Percentiles rank a stretch among this genome's conserved stretches.
phyloP scores from a whole-genome alignment of 2,888 invertebrate genomes.

The Nycteola revayana region DNA sequence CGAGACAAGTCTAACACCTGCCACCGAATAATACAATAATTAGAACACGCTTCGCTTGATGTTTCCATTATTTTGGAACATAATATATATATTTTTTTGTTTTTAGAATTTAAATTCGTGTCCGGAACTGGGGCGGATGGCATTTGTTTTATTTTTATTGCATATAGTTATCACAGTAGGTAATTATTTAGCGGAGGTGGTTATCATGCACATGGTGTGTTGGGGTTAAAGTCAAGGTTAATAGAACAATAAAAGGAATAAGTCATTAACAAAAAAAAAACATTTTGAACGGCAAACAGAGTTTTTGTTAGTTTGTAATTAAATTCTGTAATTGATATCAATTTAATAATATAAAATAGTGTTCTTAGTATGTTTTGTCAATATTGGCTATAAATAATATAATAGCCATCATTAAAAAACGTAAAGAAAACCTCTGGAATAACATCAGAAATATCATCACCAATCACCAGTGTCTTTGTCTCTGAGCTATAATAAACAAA shows the following conservation, averaged over 20 bases:
- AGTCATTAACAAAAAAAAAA: slow-evolving; percentile 1
- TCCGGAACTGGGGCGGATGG: slow-evolving; percentile 25
- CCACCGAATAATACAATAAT: slow-evolving; percentile 50
- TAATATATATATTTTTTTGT: slow-evolving; percentile 38
- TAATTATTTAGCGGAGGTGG: slow-evolving; percentile 25
- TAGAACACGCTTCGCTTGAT: slow-evolving; percentile 25
- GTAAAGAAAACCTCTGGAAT: no score
- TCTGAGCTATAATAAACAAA: no score
- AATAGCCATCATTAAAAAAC: no score
- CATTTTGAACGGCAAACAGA: background rate
- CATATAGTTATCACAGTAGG: slow-evolving; percentile 9
- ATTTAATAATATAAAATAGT: no score
- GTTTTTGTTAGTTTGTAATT: background rate
- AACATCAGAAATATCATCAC: no score
- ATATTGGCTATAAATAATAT: no score
- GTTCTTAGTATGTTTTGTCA: no score
- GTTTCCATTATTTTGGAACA: slow-evolving; percentile 34
- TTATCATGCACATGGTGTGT: slow-evolving; percentile 9
- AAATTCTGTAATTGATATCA: no score
- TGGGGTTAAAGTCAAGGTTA: slow-evolving; percentile 8
- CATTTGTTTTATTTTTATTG: slow-evolving; percentile 42
- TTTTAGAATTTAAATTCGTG: slow-evolving; percentile 6
- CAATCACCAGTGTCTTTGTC: no score
- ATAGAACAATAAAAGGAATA: slow-evolving; percentile 2
- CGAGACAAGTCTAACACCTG: slow-evolving; percentile 48